Evolutionary conservation across 2,113 vertebrate species (phyloP), one percentile per base, ranked within the genome.

Genomic region (Mionectes macconnelli): DNA sequence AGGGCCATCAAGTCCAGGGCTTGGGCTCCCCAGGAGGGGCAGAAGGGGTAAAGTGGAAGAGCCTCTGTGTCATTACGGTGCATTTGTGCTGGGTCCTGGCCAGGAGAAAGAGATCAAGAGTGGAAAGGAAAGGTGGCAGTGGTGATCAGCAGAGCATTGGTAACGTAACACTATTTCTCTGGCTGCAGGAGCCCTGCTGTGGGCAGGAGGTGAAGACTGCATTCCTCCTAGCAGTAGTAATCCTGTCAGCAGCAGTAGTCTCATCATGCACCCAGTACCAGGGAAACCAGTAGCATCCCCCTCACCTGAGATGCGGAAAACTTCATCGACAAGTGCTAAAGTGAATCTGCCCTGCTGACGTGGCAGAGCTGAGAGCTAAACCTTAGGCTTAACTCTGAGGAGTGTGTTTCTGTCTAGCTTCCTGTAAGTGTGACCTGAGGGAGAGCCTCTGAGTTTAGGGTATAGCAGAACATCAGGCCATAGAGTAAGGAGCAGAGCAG

Each of bases 281-380:
- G n/a, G 62, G 52, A 57, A 78, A 44, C 8, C 5, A 7, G 23
- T 5, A 75, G 31, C 73, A 63, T 19, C 20, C n/a, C 72, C 10
- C 9, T 57, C 2, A 0, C 33, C 28, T 62, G 18, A 3, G 49
- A 20, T 0, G 4, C 21, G 25, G 37, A 72, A 68, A 37, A 39
- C 0, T 39, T 44, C 37, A 50, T 50, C 12, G 23, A 1, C 25
- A 80, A 40, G 23, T 44, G 47, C 56, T 50, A 1, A 9, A 14
- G 53, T 35, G 30, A 39, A 35, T 28, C n/a, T 86, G 30, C 13
- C 33, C 30, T 50, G 57, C 67, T 80, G 15, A 17, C 3, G 35
- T 42, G 50, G 40, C 64, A 87, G 73, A 73, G 49, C n/a, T 44
- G 53, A 37, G 39, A 59, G 69, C 47, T 17, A 16, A 80, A 55